A percentile compares a stretch with the other conserved stretches of the same genome.
Evolutionary conservation across 2,888 invertebrate genomes (phyloP).

Genomic region (Acanthopleura granulata): DNA sequence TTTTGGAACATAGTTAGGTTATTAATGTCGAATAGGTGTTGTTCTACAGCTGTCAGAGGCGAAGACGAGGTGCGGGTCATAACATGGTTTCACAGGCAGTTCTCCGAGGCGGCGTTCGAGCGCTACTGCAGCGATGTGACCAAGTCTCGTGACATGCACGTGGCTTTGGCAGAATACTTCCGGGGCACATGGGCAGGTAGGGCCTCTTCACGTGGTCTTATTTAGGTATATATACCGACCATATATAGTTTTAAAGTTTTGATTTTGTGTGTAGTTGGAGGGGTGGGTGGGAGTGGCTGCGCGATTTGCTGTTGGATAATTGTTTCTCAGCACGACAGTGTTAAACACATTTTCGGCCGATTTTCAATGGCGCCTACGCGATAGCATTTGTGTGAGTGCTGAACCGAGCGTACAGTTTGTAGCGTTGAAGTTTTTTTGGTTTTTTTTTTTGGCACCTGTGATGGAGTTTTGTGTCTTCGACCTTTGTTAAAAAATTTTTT

Average conservation of each 20-base stretch:
- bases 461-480: too few relatives aligned
- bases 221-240: slow-evolving; percentile 2
- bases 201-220: too few relatives aligned
- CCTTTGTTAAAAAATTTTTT: too few relatives aligned
- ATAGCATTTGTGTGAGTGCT: too few relatives aligned
- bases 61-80: slow-evolving; percentile 38
- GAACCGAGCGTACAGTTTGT: too few relatives aligned
- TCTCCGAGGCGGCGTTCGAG: slow-evolving; percentile 29
- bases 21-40: too few relatives aligned
- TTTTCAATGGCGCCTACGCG: too few relatives aligned
- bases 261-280: not conserved
- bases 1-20: too few relatives aligned
- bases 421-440: too few relatives aligned
- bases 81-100: slow-evolving; percentile 42
- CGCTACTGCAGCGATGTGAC: slow-evolving; percentile 29
- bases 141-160: slow-evolving; percentile 63
- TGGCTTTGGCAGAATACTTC: slow-evolving; percentile 75
- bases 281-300: too few relatives aligned
- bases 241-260: not conserved
- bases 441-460: too few relatives aligned
- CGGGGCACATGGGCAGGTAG: slow-evolving; percentile 32
- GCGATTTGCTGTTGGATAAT: not conserved
- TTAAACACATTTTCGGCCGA: not conserved
- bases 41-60: slow-evolving; percentile 26
- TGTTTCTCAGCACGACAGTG: slow-evolving; percentile 29